Evolutionary conservation across 2,113 vertebrate genomes (phyloP).

Genomic region (Amblyopsis rosae): DNA sequence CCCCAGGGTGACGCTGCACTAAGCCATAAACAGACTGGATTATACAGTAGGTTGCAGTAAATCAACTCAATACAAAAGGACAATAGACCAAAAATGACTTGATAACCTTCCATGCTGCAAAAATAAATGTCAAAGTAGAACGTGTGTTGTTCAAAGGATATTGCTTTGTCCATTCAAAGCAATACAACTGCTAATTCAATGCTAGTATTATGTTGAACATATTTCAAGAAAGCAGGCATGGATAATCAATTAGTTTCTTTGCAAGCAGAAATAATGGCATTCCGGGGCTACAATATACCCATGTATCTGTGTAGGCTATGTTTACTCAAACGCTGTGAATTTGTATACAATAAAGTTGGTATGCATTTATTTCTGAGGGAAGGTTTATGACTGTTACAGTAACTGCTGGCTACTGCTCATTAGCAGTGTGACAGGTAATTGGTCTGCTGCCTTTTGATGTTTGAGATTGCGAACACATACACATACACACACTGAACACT

Average conservation of each 20-base stretch:
- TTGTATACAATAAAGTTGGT: slow-evolving; percentile 51
- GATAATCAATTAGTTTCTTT: slow-evolving; percentile 20
- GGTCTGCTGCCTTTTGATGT: slow-evolving; percentile 13
- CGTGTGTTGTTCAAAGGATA: not conserved
- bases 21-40: slow-evolving; percentile 59
- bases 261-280: slow-evolving; percentile 19
- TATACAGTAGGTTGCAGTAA: slow-evolving; percentile 34
- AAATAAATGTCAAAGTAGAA: not conserved
- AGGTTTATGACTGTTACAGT: not conserved
- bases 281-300: slow-evolving; percentile 1
- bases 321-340: slow-evolving; percentile 49
- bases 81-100: slow-evolving; percentile 17
- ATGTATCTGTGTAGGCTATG: slow-evolving; percentile 27
- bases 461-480: slow-evolving; percentile 2
- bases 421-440: slow-evolving; percentile 34
- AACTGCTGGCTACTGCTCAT: slow-evolving; percentile 45
- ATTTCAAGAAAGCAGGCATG: slow-evolving; percentile 16
- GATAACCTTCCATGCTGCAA: slow-evolving; percentile 49
- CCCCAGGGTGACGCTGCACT: slow-evolving; percentile 50
- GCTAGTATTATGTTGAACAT: slow-evolving; percentile 8
- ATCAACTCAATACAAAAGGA: slow-evolving; percentile 33
- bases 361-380: slow-evolving; percentile 41
- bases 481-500: not conserved
- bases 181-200: slow-evolving; percentile 29
- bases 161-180: not conserved